Base-by-base conservation (phyloP, 2,113 vertebrate genomes). In the Cephalopterus ornatus region DNA sequence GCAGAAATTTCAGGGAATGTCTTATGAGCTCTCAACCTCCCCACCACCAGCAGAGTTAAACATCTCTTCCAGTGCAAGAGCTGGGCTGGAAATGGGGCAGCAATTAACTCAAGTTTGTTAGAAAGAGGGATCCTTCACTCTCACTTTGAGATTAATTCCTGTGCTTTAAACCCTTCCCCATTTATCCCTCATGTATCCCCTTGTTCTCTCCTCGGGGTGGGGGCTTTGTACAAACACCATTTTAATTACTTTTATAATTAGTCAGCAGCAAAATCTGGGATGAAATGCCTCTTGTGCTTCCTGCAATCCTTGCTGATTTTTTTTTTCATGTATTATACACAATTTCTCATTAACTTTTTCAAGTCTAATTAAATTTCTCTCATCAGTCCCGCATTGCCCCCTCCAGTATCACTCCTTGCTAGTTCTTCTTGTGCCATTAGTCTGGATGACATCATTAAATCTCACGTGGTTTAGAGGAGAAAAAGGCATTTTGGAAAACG, bases 211-310 rank as follows among this genome's bases (percentile, higher is more conserved):
- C 91, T 91, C 83, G 46, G 79, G 62, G 92, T 33, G 82, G 77
- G 52, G 81, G 24, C 70, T 92, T 73, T 32, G 22, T 81, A 30
- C 91, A 93, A 95, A 93, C 88, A 94, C 53, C 58, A 42, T 39
- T 93, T 95, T 97, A 97, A 97, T 97, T 95, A 96, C 95, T 95
- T 97, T 92, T 86, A 52, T 95, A 96, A 97, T 97, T 96, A 97
- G 92, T 82, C 89, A 94, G 90, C 42, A 46, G 81, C 80, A 58
- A 90, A 94, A 92, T 91, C 77, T 81, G 86, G 72, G 92, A 89
- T 71, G 87, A 84, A 82, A 41, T 41, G 53, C 39, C 61, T 89
- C 81, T 62, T 71, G 52, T 8, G 35, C 58, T 55, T 65, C 41
- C 8, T 66, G 85, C 55, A 81, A 65, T 70, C 89, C 88, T 41